These are phyloP conservation scores for Chrysolina oricalcia DNA, from an alignment of 2,888 invertebrate species.

Conservation along the genomic window DNA sequence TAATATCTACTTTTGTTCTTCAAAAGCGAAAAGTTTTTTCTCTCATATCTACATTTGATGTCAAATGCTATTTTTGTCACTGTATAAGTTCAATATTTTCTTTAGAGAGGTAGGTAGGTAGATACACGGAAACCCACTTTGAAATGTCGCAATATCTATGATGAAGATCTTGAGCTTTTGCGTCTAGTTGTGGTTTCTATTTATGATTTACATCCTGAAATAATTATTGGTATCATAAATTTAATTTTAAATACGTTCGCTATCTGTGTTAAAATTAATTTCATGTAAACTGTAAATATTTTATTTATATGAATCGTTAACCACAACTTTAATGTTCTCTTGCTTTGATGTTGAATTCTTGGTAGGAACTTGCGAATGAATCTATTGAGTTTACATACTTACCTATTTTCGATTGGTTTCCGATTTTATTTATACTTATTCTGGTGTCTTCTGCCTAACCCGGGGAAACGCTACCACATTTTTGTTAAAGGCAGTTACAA, in stretches of 20 bases:
- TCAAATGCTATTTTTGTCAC: no score
- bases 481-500: background rate
- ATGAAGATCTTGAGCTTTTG: background rate
- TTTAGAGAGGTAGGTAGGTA: no score
- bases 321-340: conserved; percentile 18
- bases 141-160: no score
- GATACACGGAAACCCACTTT: no score
- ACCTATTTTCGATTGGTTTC: background rate
- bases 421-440: conserved; percentile 12
- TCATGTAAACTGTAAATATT: conserved; percentile 33
- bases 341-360: conserved; percentile 21
- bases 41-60: no score
- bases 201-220: conserved; percentile 12
- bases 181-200: conserved; percentile 16
- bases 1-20: no score
- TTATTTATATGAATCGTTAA: conserved; percentile 31
- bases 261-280: conserved; percentile 27
- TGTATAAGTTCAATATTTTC: no score
- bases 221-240: conserved; percentile 37
- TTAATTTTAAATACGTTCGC: conserved; percentile 37
- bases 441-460: background rate
- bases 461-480: background rate
- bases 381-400: conserved; percentile 2
- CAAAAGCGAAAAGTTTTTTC: no score
- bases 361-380: background rate